These are phyloP conservation scores for Listronotus oregonensis DNA, from an alignment of 1,140 invertebrate genomes.

Conservation along the genomic window DNA sequence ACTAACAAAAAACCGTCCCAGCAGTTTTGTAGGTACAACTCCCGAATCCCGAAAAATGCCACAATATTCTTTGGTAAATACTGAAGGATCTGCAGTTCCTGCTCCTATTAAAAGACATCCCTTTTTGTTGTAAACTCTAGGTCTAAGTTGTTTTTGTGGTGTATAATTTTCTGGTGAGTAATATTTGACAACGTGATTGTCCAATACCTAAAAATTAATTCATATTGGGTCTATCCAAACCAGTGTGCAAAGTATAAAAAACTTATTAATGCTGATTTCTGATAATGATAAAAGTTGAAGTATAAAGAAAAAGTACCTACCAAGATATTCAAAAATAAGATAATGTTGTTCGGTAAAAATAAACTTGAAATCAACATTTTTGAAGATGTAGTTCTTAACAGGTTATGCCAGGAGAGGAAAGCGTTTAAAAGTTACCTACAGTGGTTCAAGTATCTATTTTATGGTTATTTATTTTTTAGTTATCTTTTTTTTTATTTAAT, in stretches of 20 bases:
- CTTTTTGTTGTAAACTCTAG: constrained; percentile 55
- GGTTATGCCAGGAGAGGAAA: too few relatives aligned
- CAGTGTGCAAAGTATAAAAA: constrained; percentile 1
- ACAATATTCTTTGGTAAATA: constrained; percentile 89
- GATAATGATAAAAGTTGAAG: too few relatives aligned
- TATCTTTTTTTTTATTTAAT: too few relatives aligned
- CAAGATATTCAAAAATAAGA: too few relatives aligned
- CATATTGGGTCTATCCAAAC: not conserved
- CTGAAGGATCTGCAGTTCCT: constrained; percentile 83
- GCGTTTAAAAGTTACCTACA: too few relatives aligned
- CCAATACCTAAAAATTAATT: constrained; percentile 72
- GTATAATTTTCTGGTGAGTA: constrained; percentile 80
- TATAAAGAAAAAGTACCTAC: too few relatives aligned
- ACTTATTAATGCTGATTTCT: too few relatives aligned
- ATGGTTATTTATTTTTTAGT: too few relatives aligned
- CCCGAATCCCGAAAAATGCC: constrained; percentile 84
- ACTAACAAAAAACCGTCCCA: constrained; percentile 85
- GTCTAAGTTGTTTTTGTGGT: constrained; percentile 59
- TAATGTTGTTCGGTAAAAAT: too few relatives aligned
- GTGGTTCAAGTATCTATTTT: too few relatives aligned
- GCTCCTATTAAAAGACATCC: constrained; percentile 87
- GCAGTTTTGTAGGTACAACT: constrained; percentile 83
- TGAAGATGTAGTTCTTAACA: too few relatives aligned
- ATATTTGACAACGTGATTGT: constrained; percentile 96
- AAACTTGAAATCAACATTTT: too few relatives aligned